A percentile compares a stretch with the other conserved stretches of the same genome.
Conservation (phyloP, 2,888 invertebrate species). For the Eutolmus rufibarbis region DNA sequence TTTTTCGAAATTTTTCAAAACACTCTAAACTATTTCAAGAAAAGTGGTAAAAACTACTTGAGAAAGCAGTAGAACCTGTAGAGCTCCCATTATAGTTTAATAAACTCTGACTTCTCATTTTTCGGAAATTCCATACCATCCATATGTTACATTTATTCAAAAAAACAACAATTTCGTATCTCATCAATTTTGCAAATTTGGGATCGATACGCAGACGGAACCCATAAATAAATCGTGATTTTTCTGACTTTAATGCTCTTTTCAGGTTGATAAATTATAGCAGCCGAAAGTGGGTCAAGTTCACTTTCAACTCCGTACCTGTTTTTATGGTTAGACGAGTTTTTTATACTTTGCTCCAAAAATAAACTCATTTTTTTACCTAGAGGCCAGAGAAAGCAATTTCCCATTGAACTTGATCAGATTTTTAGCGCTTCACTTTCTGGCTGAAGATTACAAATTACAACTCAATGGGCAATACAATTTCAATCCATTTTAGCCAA, state of each 20-base stretch:
- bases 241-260: neutral
- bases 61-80: neutral
- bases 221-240: neutral
- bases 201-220: neutral
- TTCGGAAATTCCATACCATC: neutral
- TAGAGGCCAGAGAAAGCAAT: neutral
- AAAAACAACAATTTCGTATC: neutral
- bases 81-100: neutral
- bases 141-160: neutral
- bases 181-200: neutral
- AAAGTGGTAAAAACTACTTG: neutral
- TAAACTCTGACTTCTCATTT: neutral
- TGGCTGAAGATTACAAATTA: neutral
- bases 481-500: neutral
- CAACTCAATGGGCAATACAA: neutral
- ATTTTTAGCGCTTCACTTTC: neutral
- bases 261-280: neutral
- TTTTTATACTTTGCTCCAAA: neutral
- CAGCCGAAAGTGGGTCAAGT: slow-evolving; percentile 4
- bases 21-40: neutral
- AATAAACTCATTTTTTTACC: neutral
- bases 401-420: slow-evolving; percentile 1
- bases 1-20: neutral
- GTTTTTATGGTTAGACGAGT: slow-evolving; percentile 17
- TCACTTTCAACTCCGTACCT: neutral